A percentile compares a stretch with the other conserved stretches of the same genome.
These are phyloP conservation scores for Oenanthe oenanthe DNA, from an alignment of 2,113 vertebrate species.

Conservation along the genomic window DNA sequence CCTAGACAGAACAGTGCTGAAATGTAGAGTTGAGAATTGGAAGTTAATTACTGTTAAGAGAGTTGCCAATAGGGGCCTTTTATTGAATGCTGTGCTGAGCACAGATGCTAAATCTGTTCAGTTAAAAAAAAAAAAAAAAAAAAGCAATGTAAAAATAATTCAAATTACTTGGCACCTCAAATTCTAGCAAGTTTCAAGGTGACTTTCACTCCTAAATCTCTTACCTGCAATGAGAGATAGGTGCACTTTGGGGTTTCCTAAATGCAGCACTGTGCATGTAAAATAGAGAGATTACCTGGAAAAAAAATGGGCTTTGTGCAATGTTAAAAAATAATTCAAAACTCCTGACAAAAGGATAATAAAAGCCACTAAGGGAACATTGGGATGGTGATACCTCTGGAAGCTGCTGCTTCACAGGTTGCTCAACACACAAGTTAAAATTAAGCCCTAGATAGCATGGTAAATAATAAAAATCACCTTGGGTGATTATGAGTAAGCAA, in stretches of 20 bases:
- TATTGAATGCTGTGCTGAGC: neutral
- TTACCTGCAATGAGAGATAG: neutral
- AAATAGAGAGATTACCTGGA: neutral
- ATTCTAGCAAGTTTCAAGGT: neutral
- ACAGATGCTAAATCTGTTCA: neutral
- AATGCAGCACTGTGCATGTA: neutral
- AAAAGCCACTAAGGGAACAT: neutral
- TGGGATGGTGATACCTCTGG: neutral
- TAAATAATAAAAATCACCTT: neutral
- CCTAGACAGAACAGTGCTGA: neutral
- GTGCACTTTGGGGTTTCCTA: neutral
- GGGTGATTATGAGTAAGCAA: conserved; percentile 52
- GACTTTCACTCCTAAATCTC: neutral
- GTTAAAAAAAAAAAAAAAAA: too few relatives aligned
- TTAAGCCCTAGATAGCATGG: neutral
- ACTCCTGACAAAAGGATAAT: neutral
- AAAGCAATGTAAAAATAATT: neutral
- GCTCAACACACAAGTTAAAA: conserved; percentile 31
- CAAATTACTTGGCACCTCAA: neutral
- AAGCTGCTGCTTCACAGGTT: neutral
- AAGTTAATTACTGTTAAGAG: neutral
- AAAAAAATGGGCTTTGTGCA: neutral
- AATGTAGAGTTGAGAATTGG: neutral
- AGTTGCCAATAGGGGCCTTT: neutral
- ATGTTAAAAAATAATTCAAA: neutral